phyloP scores from a whole-genome alignment of 2,797 vertebrate species.

The Buceros bicornis region DNA sequence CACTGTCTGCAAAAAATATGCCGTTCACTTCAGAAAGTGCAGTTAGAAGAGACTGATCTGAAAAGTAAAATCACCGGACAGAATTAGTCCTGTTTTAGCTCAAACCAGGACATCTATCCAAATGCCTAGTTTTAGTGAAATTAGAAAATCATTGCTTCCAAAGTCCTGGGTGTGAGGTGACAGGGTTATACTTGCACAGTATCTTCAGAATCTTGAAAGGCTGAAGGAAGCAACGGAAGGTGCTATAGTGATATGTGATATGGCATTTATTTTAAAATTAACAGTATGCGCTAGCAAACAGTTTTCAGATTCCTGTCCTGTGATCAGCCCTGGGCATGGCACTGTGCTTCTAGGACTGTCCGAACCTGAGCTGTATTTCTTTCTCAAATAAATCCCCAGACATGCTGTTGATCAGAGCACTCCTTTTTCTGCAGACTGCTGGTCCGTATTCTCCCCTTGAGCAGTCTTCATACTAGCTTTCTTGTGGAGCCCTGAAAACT shows the following conservation, averaged over 20 bases:
- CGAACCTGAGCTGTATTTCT: background rate
- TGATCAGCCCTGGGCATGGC: background rate
- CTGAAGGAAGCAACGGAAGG: background rate
- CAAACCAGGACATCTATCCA: background rate
- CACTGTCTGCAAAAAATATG: too few species aligned
- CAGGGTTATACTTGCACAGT: background rate
- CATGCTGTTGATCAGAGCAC: background rate
- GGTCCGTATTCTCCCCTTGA: background rate
- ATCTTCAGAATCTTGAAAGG: background rate
- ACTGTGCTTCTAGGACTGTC: background rate
- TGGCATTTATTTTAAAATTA: background rate
- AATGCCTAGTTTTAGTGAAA: background rate
- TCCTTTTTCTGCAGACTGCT: background rate
- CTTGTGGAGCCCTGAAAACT: background rate
- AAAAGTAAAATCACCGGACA: too few species aligned
- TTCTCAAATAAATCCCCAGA: background rate
- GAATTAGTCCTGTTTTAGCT: too few species aligned
- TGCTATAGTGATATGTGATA: background rate
- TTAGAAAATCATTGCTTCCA: background rate
- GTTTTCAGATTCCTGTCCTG: background rate
- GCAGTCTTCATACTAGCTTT: background rate
- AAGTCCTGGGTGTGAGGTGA: background rate
- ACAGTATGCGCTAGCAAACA: background rate
- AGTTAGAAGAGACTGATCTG: too few species aligned
- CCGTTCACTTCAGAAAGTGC: too few species aligned